A percentile compares a stretch with the other conserved stretches of the same genome.
Conservation (phyloP, 1,140 invertebrate species). For the Eupristina koningsbergeri region DNA sequence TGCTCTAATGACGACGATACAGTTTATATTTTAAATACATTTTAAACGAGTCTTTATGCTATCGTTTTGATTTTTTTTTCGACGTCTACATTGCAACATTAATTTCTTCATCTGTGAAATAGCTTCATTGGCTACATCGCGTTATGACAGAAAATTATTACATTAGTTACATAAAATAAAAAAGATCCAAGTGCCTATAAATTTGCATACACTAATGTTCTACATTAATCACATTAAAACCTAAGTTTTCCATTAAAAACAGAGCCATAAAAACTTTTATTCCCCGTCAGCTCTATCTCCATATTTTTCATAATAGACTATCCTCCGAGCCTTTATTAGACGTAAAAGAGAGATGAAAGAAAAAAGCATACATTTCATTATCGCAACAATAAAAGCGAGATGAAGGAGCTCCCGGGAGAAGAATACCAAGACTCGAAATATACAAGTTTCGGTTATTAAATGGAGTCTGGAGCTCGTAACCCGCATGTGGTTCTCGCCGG, state of each 20-base stretch:
- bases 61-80: neutral
- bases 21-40: neutral
- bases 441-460: slow-evolving; percentile 41
- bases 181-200: neutral
- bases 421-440: slow-evolving; percentile 25
- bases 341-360: slow-evolving; percentile 12
- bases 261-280: slow-evolving; percentile 28
- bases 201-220: slow-evolving; percentile 3
- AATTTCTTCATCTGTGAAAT: neutral
- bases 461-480: slow-evolving; percentile 33
- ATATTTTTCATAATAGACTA: slow-evolving; percentile 47
- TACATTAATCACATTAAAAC: slow-evolving; percentile 15
- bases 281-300: slow-evolving; percentile 2
- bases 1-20: neutral
- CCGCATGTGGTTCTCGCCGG: slow-evolving; percentile 32
- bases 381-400: slow-evolving; percentile 33
- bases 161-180: slow-evolving; percentile 18
- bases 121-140: neutral
- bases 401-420: neutral
- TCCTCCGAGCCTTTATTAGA: slow-evolving; percentile 16
- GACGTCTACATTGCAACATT: neutral
- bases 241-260: slow-evolving; percentile 25
- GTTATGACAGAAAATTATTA: slow-evolving; percentile 18
- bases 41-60: neutral
- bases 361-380: slow-evolving; percentile 42